Evolutionary conservation across 1,140 invertebrate genomes (phyloP), one percentile per base, ranked within the genome.

Genomic region (Manduca sexta): DNA sequence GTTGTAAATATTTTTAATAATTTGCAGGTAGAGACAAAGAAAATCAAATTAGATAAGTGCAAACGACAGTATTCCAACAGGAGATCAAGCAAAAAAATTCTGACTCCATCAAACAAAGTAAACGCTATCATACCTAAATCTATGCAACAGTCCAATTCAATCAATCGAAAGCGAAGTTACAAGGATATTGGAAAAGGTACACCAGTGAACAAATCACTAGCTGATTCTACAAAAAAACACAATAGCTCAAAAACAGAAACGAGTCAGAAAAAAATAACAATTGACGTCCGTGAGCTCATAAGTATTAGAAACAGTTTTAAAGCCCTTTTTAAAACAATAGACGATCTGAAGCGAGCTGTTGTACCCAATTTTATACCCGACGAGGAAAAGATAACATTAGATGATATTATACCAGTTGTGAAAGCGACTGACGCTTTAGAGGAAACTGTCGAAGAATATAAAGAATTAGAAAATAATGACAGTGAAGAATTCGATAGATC

Each of bases 401-500:
- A 15, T 4, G 14, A 43, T 31, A 10, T 13, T 21, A 12, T 35
- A 34, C 18, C 43, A 2, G 31, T 18, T 2, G 35, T 35, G 6
- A 7, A 16, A 10, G 30, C 13, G 12, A 12, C 37, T n/a, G 46
- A 50, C 3, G 34, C 49, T 7, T 12, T 42, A 15, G 29, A 49
- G 7, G 46, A 45, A 10, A 44, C 42, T 2, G 44, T 49, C 17
- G 50, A 50, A 33, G 45, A 53, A 13, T 16, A 48, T 8, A 50
- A 55, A 26, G 45, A 63, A 15, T 60, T 52, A 14, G 59, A 57
- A 1, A 61, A 48, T 37, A 72, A 53, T 39, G 49, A 61, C 12
- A 60, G 68, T 21, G 62, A 68, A 8, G 74, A 71, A 10, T 73
- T 67, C 0, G 62, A 76, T 52, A 55, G 75, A 3, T 78, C 69